Evolutionary conservation across 2,888 invertebrate genomes (phyloP), one percentile per base, ranked within the genome.

Genomic region (Hedychridium roseum): DNA sequence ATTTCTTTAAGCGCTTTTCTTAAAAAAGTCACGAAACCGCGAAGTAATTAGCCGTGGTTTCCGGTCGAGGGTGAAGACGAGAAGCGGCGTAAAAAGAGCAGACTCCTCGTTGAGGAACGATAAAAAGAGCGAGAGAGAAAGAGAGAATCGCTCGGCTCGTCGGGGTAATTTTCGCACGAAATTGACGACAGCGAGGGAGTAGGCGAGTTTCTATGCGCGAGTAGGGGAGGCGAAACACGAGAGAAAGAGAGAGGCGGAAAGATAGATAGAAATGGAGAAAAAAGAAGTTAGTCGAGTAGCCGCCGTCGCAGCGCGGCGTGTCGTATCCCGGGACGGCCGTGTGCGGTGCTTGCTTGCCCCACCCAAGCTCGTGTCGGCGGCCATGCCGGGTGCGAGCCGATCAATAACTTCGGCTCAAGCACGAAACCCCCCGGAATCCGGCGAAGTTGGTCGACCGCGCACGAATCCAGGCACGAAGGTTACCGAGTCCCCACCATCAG

Each of bases 361-460:
- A 79, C 76, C 70, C 70, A 69, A 30, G 43, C 44, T 54, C 55
- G 57, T 39, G 23, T 28, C 41, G 41, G 55, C 69, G 54, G 64
- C 66, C 68, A 70, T 68, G 67, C 60, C 65, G 57, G 62, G 65
- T 54, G 18, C 9, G n/a, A 53, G 62, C 53, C 68, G 74, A 76
- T 76, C 77, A 76, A 76, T 76, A 70, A 70, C 78, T 43, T 81
- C 81, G 81, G 81, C 79, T 79, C 78, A 68, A 72, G 63, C 55
- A 72, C 76, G 74, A 72, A 50, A 43, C 43, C 60, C 60, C 31
- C 17, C 56, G 50, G 41, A 27, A 11, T 16, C 2, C 26, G 18
- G 28, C 68, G 69, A 62, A 32, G 15, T 11, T 7, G 37, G 30
- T 16, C 71, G 71, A 58, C 26, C 2, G 16, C 3, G 7, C 17